Base-by-base conservation (phyloP, 2,888 invertebrate genomes). In the Diplolepis rosae region DNA sequence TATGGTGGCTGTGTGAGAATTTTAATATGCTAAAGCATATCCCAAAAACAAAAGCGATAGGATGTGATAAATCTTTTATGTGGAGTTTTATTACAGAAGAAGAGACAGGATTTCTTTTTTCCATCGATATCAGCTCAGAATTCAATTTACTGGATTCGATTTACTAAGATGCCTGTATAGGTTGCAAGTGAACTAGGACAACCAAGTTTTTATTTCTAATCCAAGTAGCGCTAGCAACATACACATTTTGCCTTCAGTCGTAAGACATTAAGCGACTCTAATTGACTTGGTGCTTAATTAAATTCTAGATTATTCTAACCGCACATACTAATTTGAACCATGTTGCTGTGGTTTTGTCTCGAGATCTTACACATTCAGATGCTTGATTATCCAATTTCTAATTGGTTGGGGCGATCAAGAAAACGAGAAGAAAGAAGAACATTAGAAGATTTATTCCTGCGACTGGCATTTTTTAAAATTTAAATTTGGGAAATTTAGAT, bases 111-210 rank as follows among this genome's bases (percentile, higher is more conserved):
- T 35, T 56, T 35, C 35, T 56, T 35, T 22, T 56, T 2, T 5
- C 22, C 32, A 35, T 56, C 56, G 24, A 56, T 35, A 56, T 56
- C 56, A 56, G 56, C 35, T 56, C 6, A 32, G 35, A 56, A 56
- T 56, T 56, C 56, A 56, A 56, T 56, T 56, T 56, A 13, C 32
- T 22, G 18, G 56, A 56, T 56, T 11, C 56, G 35, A 56, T 56
- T 56, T 56, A 22, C 56, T 35, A 56, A 56, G 56, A 56, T 56
- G 13, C 32, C 32, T 2, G 22, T 13, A 18, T 18, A 56, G 22
- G 22, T 11, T 48, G 48, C 3, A 48, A 24, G 32, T 9, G 13
- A 22, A 45, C 45, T 18, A 7, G 7, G 9, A 22, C 45, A 22
- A 3, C 18, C 45, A 45, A 1, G 45, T 18, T 45, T 56, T 6